A percentile compares a stretch with the other conserved stretches of the same genome.
Evolutionary conservation across 2,888 invertebrate genomes (phyloP).

Genomic region (Ditula angustiorana): DNA sequence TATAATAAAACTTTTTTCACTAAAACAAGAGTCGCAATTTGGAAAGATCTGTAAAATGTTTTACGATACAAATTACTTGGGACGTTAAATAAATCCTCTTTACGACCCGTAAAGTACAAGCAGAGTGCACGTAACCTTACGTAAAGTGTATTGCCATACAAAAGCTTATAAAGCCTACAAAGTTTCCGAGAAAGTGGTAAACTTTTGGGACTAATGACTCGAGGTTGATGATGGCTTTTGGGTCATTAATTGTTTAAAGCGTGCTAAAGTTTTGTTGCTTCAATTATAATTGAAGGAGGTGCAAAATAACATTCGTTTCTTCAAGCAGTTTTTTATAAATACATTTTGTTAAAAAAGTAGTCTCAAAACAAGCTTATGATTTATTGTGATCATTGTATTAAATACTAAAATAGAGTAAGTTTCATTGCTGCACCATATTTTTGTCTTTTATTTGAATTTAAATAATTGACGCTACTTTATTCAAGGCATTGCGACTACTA

Average conservation of each 20-base stretch:
- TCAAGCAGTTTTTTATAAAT: too few species aligned
- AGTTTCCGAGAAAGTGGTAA: conserved; percentile 1
- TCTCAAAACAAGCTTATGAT: too few species aligned
- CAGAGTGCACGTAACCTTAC: conserved; percentile 5
- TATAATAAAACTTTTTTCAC: conserved; percentile 2
- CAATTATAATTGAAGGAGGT: neutral
- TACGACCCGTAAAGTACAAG: conserved; percentile 10
- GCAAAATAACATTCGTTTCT: neutral
- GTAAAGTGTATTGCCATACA: conserved; percentile 11
- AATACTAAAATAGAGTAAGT: neutral
- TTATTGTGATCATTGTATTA: too few species aligned
- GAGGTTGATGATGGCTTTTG: neutral
- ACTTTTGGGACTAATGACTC: neutral
- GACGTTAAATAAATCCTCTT: conserved; percentile 20
- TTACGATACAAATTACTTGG: conserved; percentile 11
- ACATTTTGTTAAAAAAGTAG: too few species aligned
- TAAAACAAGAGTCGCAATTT: conserved; percentile 3
- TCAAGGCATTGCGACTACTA: too few species aligned
- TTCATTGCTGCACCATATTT: too few species aligned
- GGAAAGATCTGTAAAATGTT: conserved; percentile 10
- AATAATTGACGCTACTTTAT: too few species aligned
- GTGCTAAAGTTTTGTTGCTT: neutral
- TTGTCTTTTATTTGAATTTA: too few species aligned
- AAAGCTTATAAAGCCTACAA: conserved; percentile 20
- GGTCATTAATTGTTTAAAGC: neutral